Conservation (phyloP, 2,888 invertebrate genomes). For the Epistrophe grossulariae region DNA sequence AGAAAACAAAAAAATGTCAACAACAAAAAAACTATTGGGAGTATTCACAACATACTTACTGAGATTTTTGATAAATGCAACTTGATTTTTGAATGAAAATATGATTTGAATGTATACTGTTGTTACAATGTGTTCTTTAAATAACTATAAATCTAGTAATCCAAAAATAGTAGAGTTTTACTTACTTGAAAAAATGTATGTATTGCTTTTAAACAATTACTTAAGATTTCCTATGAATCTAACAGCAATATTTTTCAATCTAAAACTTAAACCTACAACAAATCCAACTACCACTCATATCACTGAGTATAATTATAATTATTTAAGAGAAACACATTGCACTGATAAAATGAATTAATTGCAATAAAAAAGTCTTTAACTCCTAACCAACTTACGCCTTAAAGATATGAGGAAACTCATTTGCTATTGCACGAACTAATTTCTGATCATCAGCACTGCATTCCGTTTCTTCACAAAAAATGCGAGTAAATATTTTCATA, state of each 20-base stretch:
- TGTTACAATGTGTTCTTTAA: constrained; percentile 26
- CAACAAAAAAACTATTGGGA: not conserved
- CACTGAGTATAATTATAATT: constrained; percentile 26
- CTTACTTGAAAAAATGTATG: not conserved
- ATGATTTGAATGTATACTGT: not conserved
- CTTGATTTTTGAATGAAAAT: not conserved
- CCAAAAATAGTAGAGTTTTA: not conserved
- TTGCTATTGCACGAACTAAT: constrained; percentile 91
- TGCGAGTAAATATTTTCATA: constrained; percentile 92
- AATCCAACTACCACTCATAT: not conserved
- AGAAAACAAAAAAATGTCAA: not conserved
- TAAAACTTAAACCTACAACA: not conserved
- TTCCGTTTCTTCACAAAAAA: constrained; percentile 92
- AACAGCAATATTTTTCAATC: not conserved
- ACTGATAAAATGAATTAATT: constrained; percentile 25
- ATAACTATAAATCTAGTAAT: constrained; percentile 21
- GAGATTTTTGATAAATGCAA: constrained; percentile 11
- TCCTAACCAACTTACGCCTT: constrained; percentile 85
- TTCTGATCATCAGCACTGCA: constrained; percentile 90
- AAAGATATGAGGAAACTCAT: constrained; percentile 92
- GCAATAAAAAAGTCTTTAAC: constrained; percentile 8
- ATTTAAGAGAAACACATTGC: constrained; percentile 56
- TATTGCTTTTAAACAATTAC: constrained; percentile 18
- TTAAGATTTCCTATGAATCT: not conserved
- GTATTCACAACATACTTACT: constrained; percentile 32